Evolutionary conservation across 2,888 invertebrate species (phyloP), one percentile per base, ranked within the genome.

Genomic region (Tuta absoluta): DNA sequence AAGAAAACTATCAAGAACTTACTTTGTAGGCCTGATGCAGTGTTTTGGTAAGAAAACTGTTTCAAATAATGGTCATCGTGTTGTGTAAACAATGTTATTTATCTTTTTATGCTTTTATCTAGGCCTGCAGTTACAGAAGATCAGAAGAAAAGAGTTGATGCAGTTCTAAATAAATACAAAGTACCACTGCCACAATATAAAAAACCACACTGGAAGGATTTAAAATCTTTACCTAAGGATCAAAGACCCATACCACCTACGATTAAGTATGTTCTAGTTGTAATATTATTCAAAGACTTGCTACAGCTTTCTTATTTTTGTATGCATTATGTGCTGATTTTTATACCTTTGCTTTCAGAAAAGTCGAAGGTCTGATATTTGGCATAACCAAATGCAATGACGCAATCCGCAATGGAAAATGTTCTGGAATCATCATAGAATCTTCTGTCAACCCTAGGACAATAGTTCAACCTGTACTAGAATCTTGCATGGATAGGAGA

Each of bases 1-100:
- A 88, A 89, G 74, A 90, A 86, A 80, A 88, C 85, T 19, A 81
- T 91, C 12, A 89, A 87, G 81, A 91, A 91, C 73, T 79, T 90
- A 21, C 68, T 92, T 53, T 87, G 88, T 69, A 79, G 89, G n/a
- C 87, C 90, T 1, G 89, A 89, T 69, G 78, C 83, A 23, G 63
- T 81, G 48, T 77, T 80, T 73, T 91, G 92, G 91, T 91, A 77
- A 76, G 72, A 63, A 63, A 12, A 21, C 53, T 12, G 7, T 10
- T 24, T 53, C 12, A 11, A 19, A 21, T n/a, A 1, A 48, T 48
- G 8, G 7, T n/a, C 14, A 48, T 48, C 2, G 2, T 19, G 2
- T 10, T 1, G 12, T 1, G 12, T 49, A 3, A 21, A 17, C 2
- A 12, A 2, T 17, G 10, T n/a, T 21, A 49, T 53, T 12, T 12